Evolutionary conservation across 2,797 vertebrate genomes (phyloP).

Genomic region (Psittacula derbiana): DNA sequence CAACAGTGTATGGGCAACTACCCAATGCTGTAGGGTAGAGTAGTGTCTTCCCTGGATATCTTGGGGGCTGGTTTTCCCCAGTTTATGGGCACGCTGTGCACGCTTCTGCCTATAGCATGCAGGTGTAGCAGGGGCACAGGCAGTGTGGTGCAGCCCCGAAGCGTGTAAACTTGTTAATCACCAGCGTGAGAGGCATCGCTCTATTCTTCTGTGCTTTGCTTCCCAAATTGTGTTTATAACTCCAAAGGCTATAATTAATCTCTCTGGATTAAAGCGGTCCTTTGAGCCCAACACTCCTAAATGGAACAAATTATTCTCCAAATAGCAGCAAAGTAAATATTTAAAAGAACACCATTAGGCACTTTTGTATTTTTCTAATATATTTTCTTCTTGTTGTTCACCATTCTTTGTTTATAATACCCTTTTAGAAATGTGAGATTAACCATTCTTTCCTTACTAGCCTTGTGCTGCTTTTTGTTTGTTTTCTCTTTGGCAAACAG

Average conservation of each 20-base stretch:
- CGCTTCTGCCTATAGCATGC: background rate
- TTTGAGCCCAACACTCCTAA: slow-evolving; percentile 60
- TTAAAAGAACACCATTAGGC: slow-evolving; percentile 44
- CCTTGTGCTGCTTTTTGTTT: background rate
- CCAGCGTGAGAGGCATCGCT: background rate
- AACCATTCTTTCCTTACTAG: slow-evolving; percentile 21
- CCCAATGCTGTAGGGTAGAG: background rate
- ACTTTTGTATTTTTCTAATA: background rate
- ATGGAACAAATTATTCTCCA: slow-evolving; percentile 66
- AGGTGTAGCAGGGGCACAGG: background rate
- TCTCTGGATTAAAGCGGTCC: slow-evolving; percentile 58
- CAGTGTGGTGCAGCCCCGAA: background rate
- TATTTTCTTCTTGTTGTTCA: slow-evolving; percentile 31
- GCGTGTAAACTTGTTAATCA: background rate
- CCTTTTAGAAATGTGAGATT: slow-evolving; percentile 16
- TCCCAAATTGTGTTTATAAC: slow-evolving; percentile 62
- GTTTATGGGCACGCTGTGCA: background rate
- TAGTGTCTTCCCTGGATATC: background rate
- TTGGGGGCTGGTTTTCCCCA: background rate
- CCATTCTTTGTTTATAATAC: slow-evolving; percentile 45
- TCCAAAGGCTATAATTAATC: slow-evolving; percentile 67
- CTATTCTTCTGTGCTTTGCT: slow-evolving; percentile 25
- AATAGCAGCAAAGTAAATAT: slow-evolving; percentile 62
- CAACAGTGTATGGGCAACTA: background rate
- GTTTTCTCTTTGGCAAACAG: background rate